Evolutionary conservation across 2,888 invertebrate genomes (phyloP), one percentile per base, ranked within the genome.

Genomic region (Laspeyria flexula): DNA sequence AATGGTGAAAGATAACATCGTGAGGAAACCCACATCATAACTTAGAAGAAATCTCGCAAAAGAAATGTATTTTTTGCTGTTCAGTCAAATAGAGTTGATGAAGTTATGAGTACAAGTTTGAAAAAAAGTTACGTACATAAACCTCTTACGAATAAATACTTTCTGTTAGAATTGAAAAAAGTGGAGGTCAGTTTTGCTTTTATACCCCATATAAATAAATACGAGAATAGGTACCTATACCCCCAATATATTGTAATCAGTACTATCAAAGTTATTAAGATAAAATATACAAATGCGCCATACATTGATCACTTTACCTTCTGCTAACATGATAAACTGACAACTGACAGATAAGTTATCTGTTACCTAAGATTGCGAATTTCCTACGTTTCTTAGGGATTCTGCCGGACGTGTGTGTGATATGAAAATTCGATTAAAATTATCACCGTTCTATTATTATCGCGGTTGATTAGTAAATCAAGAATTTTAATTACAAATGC

Each of bases 241-340:
- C 25, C 21, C 34, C 43, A 43, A 34, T 50, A 29, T 25, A 18
- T 18, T 33, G 11, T 44, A 39, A 44, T 50, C 50, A 30, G 10
- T 29, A 11, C 40, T 44, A 44, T 50, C 49, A 25, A 13, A 7
- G 9, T 2, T 10, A 37, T 43, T 25, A 31, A 25, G 38, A 48
- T 48, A 31, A 43, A 16, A 23, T 30, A 25, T 33, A 49, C 39
- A 43, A 55, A 42, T 43, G 29, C 29, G 37, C 41, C 47, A 47
- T 23, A 15, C 41, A 55, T 29, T 41, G 43, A 59, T 55, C 41
- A 47, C 12, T 35, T 11, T 30, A 31, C 27, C 15, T n/a, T 16
- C 7, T 29, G 21, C 34, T 23, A 29, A 35, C 29, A 29, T 33
- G 43, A 39, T 29, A n/a, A n/a, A n/a, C n/a, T n/a, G n/a, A n/a